Conservation (phyloP, 2,888 invertebrate genomes). For the Apoderus coryli region DNA sequence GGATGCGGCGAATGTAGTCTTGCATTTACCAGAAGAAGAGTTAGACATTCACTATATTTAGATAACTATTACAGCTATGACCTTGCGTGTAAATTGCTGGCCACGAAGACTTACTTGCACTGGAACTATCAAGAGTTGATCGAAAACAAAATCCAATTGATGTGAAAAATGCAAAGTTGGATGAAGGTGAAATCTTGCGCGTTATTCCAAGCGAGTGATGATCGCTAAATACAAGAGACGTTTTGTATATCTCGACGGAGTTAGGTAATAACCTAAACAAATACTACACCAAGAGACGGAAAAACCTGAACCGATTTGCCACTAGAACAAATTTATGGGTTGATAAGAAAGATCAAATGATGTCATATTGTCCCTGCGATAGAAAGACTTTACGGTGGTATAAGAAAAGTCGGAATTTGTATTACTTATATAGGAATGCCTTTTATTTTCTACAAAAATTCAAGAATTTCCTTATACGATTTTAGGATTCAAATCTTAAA, state of each 20-base stretch:
- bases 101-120: slow-evolving; percentile 24
- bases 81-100: slow-evolving; percentile 12
- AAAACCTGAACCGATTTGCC: slow-evolving; percentile 10
- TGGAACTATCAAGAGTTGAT: slow-evolving; percentile 24
- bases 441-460: slow-evolving; percentile 8
- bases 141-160: slow-evolving; percentile 18
- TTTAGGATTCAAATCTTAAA: slow-evolving; percentile 6
- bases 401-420: too few relatives aligned
- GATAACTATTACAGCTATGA: slow-evolving; percentile 20
- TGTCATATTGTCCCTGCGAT: slow-evolving; percentile 19
- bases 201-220: slow-evolving; percentile 18
- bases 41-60: slow-evolving; percentile 17
- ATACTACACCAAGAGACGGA: slow-evolving; percentile 13
- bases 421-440: too few relatives aligned
- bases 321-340: slow-evolving; percentile 11
- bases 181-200: slow-evolving; percentile 16
- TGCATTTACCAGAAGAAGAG: slow-evolving; percentile 15
- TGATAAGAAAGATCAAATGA: slow-evolving; percentile 20
- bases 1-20: slow-evolving; percentile 16
- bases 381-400: slow-evolving; percentile 19
- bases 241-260: slow-evolving; percentile 22
- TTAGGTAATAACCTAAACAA: slow-evolving; percentile 15
- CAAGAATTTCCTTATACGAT: slow-evolving; percentile 5
- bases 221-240: slow-evolving; percentile 22
- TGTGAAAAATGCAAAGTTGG: slow-evolving; percentile 17